Percentiles rank a stretch among this genome's conserved stretches.
Conservation (phyloP, 2,797 vertebrate genomes). For the Fundulus diaphanus region DNA sequence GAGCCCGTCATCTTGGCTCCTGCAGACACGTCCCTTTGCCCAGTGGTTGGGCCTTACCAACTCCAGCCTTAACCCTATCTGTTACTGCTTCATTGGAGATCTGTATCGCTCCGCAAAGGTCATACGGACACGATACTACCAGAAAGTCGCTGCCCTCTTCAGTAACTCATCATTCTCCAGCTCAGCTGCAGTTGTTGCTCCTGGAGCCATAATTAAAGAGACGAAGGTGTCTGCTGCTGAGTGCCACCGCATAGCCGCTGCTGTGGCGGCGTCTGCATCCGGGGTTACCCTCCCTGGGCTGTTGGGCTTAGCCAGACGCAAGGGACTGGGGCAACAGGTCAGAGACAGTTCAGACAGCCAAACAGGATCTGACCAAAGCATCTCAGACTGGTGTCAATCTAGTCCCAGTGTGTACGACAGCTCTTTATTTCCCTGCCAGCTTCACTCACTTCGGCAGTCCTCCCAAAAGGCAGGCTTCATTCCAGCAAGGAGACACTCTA, state of each 20-base stretch:
- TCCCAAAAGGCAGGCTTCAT: slow-evolving; percentile 25
- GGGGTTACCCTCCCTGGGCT: slow-evolving; percentile 74
- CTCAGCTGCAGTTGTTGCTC: slow-evolving; percentile 41
- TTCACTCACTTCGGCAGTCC: slow-evolving; percentile 51
- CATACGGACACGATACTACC: slow-evolving; percentile 88
- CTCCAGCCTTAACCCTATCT: slow-evolving; percentile 94
- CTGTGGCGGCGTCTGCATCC: slow-evolving; percentile 67
- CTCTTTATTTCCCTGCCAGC: slow-evolving; percentile 57
- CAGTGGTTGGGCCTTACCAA: slow-evolving; percentile 95
- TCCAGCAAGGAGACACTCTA: slow-evolving; percentile 62
- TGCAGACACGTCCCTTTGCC: slow-evolving; percentile 89
- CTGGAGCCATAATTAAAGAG: slow-evolving; percentile 28
- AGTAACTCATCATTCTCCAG: slow-evolving; percentile 66
- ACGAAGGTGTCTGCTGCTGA: slow-evolving; percentile 30
- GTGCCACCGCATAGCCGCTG: slow-evolving; percentile 39
- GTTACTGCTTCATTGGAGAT: slow-evolving; percentile 93
- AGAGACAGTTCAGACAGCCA: slow-evolving; percentile 54
- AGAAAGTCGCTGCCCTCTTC: slow-evolving; percentile 81
- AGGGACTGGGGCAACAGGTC: slow-evolving; percentile 51
- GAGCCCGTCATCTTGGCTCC: slow-evolving; percentile 84
- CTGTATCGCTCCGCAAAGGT: slow-evolving; percentile 90
- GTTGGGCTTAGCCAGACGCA: slow-evolving; percentile 72
- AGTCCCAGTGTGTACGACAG: slow-evolving; percentile 61
- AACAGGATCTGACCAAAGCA: slow-evolving; percentile 61
- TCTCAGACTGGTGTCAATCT: slow-evolving; percentile 71